phyloP scores from a whole-genome alignment of 2,888 invertebrate genomes.

The Geophilus truncorum region DNA sequence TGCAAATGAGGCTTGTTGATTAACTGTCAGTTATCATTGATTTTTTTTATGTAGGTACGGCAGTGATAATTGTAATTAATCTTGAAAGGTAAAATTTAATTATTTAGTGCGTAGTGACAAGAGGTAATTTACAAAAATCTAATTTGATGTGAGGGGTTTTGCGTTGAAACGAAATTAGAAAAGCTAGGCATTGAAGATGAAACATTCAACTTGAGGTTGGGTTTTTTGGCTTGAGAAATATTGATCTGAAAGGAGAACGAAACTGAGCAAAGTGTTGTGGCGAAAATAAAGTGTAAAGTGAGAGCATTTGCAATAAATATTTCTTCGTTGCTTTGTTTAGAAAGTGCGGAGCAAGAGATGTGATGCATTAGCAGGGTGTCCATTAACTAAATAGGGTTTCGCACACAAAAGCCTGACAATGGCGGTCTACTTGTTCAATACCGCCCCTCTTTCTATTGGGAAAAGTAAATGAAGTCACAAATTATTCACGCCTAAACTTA shows the following conservation, averaged over 20 bases:
- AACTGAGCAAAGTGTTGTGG: not conserved
- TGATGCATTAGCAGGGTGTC: not conserved
- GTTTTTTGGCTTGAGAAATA: not conserved
- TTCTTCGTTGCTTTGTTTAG: not conserved
- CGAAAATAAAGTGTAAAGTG: not conserved
- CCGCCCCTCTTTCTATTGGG: not conserved
- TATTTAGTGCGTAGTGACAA: not conserved
- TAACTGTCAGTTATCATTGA: not conserved
- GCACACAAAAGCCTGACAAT: not conserved
- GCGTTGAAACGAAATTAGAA: not conserved
- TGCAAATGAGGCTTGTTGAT: not conserved
- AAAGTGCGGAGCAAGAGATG: not conserved
- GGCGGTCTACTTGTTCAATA: not conserved
- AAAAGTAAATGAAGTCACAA: slow-evolving; percentile 5
- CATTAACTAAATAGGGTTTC: slow-evolving; percentile 4
- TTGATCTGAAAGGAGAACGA: not conserved
- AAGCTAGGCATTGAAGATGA: not conserved
- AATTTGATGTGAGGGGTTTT: not conserved
- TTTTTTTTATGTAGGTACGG: not conserved
- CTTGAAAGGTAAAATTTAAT: not conserved
- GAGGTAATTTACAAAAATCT: not conserved
- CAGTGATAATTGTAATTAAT: not conserved
- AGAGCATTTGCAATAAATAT: not conserved
- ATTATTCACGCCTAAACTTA: not conserved
- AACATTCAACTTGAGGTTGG: not conserved